Conservation (phyloP, 2,113 vertebrate species). For the Centrocercus urophasianus region DNA sequence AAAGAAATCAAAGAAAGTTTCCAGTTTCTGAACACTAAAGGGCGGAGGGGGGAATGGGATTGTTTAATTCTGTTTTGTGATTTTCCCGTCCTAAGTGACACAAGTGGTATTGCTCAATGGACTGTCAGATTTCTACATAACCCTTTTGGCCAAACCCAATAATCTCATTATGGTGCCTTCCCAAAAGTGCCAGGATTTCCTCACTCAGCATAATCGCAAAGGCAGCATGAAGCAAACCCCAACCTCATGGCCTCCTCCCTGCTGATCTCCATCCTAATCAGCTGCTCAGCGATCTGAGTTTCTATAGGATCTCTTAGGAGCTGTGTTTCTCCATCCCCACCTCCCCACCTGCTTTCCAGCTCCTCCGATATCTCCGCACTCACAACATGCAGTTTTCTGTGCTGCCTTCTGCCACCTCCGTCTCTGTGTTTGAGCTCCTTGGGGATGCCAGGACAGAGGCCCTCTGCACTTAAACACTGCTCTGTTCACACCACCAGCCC, state of each 20-base stretch:
- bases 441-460: not conserved
- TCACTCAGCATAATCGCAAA: not conserved
- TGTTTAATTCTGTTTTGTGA: not conserved
- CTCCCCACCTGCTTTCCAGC: not conserved
- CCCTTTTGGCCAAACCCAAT: conserved; percentile 2
- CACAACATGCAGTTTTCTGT: not conserved
- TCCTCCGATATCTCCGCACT: not conserved
- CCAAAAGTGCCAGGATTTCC: conserved; percentile 14
- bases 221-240: not conserved
- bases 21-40: not conserved
- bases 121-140: conserved; percentile 27
- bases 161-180: not conserved
- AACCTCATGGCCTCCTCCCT: not conserved
- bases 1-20: not conserved
- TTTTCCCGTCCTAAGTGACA: not conserved
- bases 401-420: not conserved
- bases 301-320: not conserved
- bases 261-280: not conserved
- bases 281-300: not conserved
- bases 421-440: not conserved
- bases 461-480: not conserved
- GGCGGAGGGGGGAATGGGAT: too few species aligned
- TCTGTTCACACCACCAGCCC: not conserved
- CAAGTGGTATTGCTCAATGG: conserved; percentile 1
- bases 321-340: not conserved